Evolutionary conservation across 2,888 invertebrate genomes (phyloP), one percentile per base, ranked within the genome.

Genomic region (Bibio marci): DNA sequence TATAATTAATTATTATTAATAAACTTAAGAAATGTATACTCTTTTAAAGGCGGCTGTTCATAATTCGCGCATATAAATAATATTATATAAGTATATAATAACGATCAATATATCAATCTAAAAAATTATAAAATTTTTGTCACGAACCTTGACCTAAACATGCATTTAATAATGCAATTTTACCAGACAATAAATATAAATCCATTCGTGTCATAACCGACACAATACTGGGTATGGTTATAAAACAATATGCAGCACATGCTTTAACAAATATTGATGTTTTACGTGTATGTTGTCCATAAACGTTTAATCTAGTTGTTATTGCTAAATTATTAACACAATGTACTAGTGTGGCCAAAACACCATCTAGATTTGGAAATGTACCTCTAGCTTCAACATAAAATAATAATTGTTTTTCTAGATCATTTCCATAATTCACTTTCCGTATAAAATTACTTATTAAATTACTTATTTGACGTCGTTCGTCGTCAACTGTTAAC

Each of bases 181-280:
- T 87, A 14, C 88, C 91, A 12, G 85, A 80, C 7, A 86, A 65
- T 41, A 92, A 67, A 65, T 91, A 91, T 35, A 95, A 70, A 49
- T 85, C 80, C 50, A 91, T 71, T 53, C 82, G 73, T 18, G 74
- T 69, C 43, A 80, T 73, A n/a, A 79, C 70, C 43, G 81, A 80
- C 49, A 71, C 74, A 55, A 97, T 73, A 12, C 94, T 94, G n/a
- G 97, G 97, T 56, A 92, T 85, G 8, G 95, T 95, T 44, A 97
- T 92, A 62, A 81, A 95, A 59, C 83, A 81, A 64, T 87, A 97
- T 0, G 97, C 95, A 33, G 87, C 80, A 65, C 95, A 95, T 3
- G 95, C 94, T 53, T 87, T 76, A 25, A 86, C 82, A 66, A 92
- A 83, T 49, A 86, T 79, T 12, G 78, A 76, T 3, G 86, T 86